Evolutionary conservation across 2,888 invertebrate genomes (phyloP).

Genomic region (Tenthredo livida): DNA sequence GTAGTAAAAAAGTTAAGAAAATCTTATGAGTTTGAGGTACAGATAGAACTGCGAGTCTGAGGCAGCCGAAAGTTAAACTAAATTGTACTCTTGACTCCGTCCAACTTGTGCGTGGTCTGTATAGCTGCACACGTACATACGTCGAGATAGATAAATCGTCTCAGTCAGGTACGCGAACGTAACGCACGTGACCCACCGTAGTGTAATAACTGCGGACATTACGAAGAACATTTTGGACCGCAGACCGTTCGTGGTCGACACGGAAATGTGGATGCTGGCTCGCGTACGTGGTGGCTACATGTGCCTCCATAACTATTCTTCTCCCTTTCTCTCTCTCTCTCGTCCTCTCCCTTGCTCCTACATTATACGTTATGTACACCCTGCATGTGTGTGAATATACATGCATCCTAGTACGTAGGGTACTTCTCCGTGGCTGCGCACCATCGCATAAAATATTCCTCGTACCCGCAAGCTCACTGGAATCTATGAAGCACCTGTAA

Average conservation of each 20-base stretch:
- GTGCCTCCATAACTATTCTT: conserved; percentile 48
- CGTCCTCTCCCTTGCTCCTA: not conserved
- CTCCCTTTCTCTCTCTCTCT: conserved; percentile 6
- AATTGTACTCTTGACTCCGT: not conserved
- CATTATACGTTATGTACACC: conserved; percentile 50
- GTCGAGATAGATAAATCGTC: conserved; percentile 46
- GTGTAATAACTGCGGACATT: conserved; percentile 53
- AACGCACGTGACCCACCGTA: conserved; percentile 52
- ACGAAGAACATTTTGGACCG: conserved; percentile 53
- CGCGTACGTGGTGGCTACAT: conserved; percentile 51
- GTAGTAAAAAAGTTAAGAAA: not conserved
- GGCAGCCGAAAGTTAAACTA: not conserved
- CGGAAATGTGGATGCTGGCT: conserved; percentile 52
- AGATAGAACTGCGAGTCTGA: not conserved
- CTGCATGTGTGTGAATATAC: not conserved
- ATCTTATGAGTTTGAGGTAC: not conserved
- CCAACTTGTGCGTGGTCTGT: conserved; percentile 10
- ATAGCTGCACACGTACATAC: conserved; percentile 29
- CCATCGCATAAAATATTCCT: conserved; percentile 44
- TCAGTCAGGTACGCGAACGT: conserved; percentile 47
- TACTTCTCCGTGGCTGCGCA: conserved; percentile 24
- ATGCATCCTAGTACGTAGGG: not conserved
- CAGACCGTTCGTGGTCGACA: conserved; percentile 53
- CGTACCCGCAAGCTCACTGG: not conserved
- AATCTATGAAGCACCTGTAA: conserved; percentile 49